A percentile compares a stretch with the other conserved stretches of the same genome.
Conservation (phyloP, 1,140 invertebrate species). For the Diprion similis region DNA sequence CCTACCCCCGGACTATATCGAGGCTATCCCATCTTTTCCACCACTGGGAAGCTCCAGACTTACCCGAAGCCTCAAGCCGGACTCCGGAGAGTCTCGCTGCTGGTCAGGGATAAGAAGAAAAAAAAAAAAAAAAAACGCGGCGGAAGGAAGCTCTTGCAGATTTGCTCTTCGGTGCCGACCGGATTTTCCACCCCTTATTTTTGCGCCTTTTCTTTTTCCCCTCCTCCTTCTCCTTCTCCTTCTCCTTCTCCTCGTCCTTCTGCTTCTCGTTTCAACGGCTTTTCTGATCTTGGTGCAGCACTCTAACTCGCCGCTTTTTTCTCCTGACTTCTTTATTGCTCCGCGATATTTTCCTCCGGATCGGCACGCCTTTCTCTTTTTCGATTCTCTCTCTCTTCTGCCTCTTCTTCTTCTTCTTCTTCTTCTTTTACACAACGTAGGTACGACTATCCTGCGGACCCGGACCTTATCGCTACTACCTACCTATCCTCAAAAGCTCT, state of each 20-base stretch:
- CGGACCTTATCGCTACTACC: no score
- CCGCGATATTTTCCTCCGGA: neutral
- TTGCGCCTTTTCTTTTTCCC: neutral
- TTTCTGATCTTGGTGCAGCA: neutral
- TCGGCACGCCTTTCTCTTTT: no score
- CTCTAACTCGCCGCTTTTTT: neutral
- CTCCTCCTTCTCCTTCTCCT: neutral
- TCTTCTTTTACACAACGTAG: no score
- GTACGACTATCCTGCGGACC: no score
- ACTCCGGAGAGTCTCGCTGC: neutral
- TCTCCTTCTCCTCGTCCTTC: neutral
- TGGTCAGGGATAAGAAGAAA: constrained; percentile 7
- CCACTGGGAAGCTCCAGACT: neutral
- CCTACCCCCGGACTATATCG: constrained; percentile 8
- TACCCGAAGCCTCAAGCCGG: neutral
- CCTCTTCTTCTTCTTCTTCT: no score
- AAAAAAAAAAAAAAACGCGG: no score
- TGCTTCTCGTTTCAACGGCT: neutral
- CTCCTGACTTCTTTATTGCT: neutral
- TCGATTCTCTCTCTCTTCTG: no score
- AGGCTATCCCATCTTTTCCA: neutral
- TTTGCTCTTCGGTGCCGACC: neutral
- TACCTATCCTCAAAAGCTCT: no score
- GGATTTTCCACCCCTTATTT: neutral
- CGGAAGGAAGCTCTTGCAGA: no score